Conservation (phyloP, 2,113 vertebrate genomes). For the Terrapene triunguis region DNA sequence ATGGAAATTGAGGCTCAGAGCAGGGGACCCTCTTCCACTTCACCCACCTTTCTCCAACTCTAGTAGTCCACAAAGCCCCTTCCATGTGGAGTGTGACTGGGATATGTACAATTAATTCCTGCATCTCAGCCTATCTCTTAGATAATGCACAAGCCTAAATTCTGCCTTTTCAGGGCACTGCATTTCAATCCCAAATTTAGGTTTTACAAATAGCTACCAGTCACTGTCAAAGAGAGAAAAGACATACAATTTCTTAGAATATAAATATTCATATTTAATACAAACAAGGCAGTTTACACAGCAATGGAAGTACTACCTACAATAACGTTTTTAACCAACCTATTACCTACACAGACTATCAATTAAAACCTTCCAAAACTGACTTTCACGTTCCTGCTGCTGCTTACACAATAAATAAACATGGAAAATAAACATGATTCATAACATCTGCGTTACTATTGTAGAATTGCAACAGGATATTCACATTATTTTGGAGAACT, state of each 20-base stretch:
- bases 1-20: accelerated
- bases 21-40: background rate
- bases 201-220: background rate
- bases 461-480: background rate
- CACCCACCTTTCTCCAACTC: background rate
- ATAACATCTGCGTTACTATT: background rate
- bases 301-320: background rate
- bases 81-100: background rate
- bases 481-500: background rate
- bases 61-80: background rate
- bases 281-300: background rate
- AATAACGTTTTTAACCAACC: background rate
- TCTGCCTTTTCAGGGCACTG: background rate
- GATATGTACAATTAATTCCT: background rate
- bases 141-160: background rate
- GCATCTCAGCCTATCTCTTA: background rate
- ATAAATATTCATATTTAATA: background rate
- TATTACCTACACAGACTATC: background rate
- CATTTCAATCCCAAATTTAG: background rate
- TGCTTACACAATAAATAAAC: background rate
- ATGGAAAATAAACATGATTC: background rate
- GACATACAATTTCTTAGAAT: background rate
- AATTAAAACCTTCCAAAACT: background rate
- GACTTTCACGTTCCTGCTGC: background rate
- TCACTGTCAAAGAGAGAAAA: background rate